Percentiles rank a stretch among this genome's conserved stretches.
These are phyloP conservation scores for Chanos chanos DNA, from an alignment of 2,797 vertebrate genomes.

Conservation along the genomic window DNA sequence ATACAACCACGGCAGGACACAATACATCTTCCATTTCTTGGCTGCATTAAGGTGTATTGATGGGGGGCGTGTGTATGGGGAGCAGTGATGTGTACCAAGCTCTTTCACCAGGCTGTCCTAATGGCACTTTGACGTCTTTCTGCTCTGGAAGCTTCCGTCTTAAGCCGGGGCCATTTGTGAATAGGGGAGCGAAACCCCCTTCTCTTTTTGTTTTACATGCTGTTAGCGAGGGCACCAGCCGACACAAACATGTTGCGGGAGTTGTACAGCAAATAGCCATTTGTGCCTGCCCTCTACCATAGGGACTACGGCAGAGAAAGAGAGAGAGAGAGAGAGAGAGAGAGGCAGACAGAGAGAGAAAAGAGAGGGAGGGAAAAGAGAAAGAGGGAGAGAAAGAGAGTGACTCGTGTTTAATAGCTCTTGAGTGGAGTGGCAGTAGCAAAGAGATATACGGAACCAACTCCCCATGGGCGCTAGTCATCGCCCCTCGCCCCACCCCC, in stretches of 20 bases:
- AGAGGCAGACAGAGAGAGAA: too few relatives aligned
- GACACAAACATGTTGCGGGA: constrained; percentile 76
- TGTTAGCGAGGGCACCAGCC: constrained; percentile 72
- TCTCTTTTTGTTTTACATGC: constrained; percentile 83
- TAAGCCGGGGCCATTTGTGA: constrained; percentile 75
- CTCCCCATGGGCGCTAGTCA: constrained; percentile 75
- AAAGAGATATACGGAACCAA: constrained; percentile 79
- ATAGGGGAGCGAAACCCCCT: constrained; percentile 70
- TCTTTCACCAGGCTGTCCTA: constrained; percentile 68
- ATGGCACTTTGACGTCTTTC: constrained; percentile 71
- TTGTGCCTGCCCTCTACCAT: constrained; percentile 78
- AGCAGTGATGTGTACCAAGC: constrained; percentile 48
- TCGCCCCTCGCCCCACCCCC: constrained; percentile 56
- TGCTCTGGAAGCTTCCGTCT: constrained; percentile 71
- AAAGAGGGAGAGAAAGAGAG: constrained; percentile 48
- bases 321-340: constrained; percentile 32
- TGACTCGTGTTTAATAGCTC: constrained; percentile 82
- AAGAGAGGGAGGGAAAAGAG: constrained; percentile 37
- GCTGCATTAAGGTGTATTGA: constrained; percentile 71
- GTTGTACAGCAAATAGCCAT: constrained; percentile 91
- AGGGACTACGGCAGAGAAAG: constrained; percentile 62
- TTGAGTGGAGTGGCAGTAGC: constrained; percentile 76
- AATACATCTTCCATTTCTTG: constrained; percentile 53
- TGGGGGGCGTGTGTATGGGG: constrained; percentile 39
- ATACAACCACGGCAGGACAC: constrained; percentile 42